Conservation (phyloP, 2,113 vertebrate species). For the Poeciliopsis turrubarensis region DNA sequence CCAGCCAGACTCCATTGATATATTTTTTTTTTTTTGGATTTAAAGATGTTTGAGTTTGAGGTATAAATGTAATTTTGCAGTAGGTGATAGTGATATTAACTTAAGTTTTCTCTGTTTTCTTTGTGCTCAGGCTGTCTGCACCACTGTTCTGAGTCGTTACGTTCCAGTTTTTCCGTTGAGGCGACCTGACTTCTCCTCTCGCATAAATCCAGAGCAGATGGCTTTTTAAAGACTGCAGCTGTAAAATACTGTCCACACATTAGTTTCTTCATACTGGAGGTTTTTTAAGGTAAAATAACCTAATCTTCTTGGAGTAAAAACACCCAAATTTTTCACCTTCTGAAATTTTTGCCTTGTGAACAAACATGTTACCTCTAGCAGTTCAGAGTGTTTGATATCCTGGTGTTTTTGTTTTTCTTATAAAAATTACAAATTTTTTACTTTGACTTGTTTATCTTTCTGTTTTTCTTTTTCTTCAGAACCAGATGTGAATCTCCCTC, state of each 20-base stretch:
- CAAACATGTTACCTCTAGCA: neutral
- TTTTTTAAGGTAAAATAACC: slow-evolving; percentile 37
- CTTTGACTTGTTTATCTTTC: neutral
- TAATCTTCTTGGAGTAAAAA: neutral
- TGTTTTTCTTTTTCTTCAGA: slow-evolving; percentile 49
- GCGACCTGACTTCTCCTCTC: neutral
- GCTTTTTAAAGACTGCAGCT: slow-evolving; percentile 27
- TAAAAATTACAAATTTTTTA: neutral
- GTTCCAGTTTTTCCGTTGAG: slow-evolving; percentile 18
- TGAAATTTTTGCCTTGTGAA: neutral
- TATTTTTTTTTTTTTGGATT: too few relatives aligned
- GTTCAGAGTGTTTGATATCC: neutral
- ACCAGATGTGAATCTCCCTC: slow-evolving; percentile 54
- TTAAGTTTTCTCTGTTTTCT: slow-evolving; percentile 3
- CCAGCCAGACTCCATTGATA: too few relatives aligned
- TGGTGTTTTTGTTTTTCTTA: neutral
- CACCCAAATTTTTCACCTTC: neutral
- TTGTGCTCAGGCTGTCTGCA: neutral
- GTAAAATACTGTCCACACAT: slow-evolving; percentile 12
- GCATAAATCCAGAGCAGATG: slow-evolving; percentile 24
- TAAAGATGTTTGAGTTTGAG: neutral
- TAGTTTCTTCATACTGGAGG: slow-evolving; percentile 10
- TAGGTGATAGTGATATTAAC: neutral
- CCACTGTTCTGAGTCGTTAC: slow-evolving; percentile 15
- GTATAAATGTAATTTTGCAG: neutral